phyloP scores from a whole-genome alignment of 92 coral and sea anemone genomes.

The Palythoa grandiflora region DNA sequence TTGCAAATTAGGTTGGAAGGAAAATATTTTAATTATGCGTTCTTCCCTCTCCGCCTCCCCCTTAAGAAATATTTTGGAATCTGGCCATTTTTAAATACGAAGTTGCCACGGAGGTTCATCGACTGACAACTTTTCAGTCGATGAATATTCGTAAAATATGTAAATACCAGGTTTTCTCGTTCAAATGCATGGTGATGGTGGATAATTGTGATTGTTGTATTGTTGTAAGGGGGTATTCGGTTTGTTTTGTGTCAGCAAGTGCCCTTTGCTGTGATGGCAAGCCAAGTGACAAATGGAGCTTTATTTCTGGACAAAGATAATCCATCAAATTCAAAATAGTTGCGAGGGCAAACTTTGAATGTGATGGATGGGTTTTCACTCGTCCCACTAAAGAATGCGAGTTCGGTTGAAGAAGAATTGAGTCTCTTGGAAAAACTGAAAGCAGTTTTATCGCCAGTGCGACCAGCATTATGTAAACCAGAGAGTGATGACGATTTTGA shows the following conservation, averaged over 20 bases:
- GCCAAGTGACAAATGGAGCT: background rate
- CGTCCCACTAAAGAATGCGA: conserved; percentile 65
- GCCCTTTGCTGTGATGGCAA: conserved; percentile 15
- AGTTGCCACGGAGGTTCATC: background rate
- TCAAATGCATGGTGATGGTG: conserved; percentile 29
- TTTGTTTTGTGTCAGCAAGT: conserved; percentile 5
- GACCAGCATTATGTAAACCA: background rate
- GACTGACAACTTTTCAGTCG: background rate
- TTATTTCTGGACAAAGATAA: background rate
- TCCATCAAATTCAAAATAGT: background rate
- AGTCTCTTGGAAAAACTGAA: conserved; percentile 75
- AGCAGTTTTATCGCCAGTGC: conserved; percentile 55
- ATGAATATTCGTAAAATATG: conserved; percentile 28
- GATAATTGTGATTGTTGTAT: conserved; percentile 3
- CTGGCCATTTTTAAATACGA: no score
- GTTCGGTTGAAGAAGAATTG: conserved; percentile 84
- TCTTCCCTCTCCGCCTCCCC: no score
- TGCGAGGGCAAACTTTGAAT: background rate
- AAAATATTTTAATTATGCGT: no score
- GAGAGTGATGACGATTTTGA: conserved; percentile 80
- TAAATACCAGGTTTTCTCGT: conserved; percentile 44
- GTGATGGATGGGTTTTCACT: conserved; percentile 58
- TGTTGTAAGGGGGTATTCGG: background rate
- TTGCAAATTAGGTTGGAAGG: no score
- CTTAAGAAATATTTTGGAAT: no score